Percentiles rank a stretch among this genome's conserved stretches.
phyloP scores from a whole-genome alignment of 2,888 invertebrate species.

The Boloria euphrosyne region DNA sequence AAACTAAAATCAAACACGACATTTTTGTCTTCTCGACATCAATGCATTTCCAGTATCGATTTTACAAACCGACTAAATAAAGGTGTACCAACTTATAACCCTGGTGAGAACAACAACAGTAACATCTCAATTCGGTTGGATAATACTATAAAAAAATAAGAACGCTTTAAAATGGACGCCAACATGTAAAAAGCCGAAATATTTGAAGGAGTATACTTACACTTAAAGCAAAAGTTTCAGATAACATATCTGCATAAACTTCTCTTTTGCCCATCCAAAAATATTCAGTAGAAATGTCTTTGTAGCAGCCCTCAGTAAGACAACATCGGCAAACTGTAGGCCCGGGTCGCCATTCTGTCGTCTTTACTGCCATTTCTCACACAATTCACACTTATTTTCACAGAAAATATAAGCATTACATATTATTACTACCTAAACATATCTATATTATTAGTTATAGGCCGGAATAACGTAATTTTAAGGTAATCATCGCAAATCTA shows the following conservation, averaged over 20 bases:
- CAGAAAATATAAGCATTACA: slow-evolving; percentile 52
- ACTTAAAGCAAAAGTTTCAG: slow-evolving; percentile 62
- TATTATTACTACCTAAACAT: slow-evolving; percentile 39
- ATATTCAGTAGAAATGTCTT: slow-evolving; percentile 78
- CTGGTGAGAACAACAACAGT: slow-evolving; percentile 33
- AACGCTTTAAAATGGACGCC: slow-evolving; percentile 60
- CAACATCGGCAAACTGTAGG: slow-evolving; percentile 76
- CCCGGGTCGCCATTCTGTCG: slow-evolving; percentile 71
- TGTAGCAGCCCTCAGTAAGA: slow-evolving; percentile 72
- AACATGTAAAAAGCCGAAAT: slow-evolving; percentile 29
- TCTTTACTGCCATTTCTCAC: slow-evolving; percentile 67
- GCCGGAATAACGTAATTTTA: slow-evolving; percentile 20
- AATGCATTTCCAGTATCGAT: slow-evolving; percentile 42
- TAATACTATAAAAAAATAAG: slow-evolving; percentile 46
- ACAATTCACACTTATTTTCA: slow-evolving; percentile 48
- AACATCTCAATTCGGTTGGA: slow-evolving; percentile 47
- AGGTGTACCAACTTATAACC: slow-evolving; percentile 28
- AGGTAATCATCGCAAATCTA: slow-evolving; percentile 29
- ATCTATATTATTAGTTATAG: slow-evolving; percentile 36
- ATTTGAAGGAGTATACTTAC: slow-evolving; percentile 53
- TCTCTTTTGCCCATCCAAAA: slow-evolving; percentile 79
- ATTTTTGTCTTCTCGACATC: not conserved
- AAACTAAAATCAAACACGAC: not conserved
- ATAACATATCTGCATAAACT: slow-evolving; percentile 74
- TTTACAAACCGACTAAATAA: slow-evolving; percentile 49